These are phyloP conservation scores for Gallinago undulata DNA, from an alignment of 2,113 vertebrate species.

Conservation along the genomic window DNA sequence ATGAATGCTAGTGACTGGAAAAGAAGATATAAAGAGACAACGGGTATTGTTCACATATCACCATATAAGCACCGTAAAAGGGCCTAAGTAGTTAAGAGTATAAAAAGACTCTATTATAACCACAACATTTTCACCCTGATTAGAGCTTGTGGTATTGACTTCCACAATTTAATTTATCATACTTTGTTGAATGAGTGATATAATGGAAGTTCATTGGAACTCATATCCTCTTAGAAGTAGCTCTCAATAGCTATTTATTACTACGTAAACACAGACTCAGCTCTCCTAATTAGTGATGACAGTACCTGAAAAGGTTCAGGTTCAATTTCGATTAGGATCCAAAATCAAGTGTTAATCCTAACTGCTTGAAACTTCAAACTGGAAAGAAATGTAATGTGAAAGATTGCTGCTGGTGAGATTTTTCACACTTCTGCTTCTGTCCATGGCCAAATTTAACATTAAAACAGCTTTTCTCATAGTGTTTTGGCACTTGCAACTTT, in stretches of 20 bases:
- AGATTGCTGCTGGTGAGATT: background rate
- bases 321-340: background rate
- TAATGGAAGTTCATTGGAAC: background rate
- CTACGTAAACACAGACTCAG: background rate
- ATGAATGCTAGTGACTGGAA: background rate
- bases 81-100: background rate
- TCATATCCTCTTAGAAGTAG: background rate
- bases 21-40: slow-evolving; percentile 1
- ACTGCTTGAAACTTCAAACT: slow-evolving; percentile 7
- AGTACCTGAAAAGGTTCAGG: background rate
- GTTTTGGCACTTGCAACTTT: background rate
- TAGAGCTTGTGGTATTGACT: background rate
- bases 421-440: slow-evolving; percentile 29
- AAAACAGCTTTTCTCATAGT: background rate
- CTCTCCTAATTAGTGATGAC: background rate
- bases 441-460: slow-evolving; percentile 15
- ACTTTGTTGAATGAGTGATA: background rate
- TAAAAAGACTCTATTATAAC: background rate
- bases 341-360: background rate
- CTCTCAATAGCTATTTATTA: slow-evolving; percentile 5
- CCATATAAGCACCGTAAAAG: background rate
- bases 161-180: slow-evolving; percentile 15
- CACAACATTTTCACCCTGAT: background rate
- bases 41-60: background rate
- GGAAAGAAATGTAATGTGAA: slow-evolving; percentile 7